phyloP scores from a whole-genome alignment of 2,888 invertebrate species.

The Bombylius major region DNA sequence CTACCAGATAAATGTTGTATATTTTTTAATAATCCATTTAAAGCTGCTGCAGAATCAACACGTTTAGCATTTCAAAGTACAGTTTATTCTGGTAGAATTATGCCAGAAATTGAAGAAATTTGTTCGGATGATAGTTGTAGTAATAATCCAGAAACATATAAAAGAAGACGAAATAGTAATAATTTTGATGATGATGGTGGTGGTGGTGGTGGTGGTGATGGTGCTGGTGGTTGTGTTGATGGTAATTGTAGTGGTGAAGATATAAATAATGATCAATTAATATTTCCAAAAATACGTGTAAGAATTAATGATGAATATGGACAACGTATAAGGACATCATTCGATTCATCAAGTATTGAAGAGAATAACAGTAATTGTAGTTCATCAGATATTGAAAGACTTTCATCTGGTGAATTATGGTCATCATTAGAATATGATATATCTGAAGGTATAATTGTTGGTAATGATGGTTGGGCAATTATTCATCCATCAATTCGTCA shows the following conservation, averaged over 20 bases:
- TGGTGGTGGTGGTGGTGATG: neutral
- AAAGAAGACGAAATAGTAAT: neutral
- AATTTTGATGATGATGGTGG: neutral
- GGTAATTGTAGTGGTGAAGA: too few relatives aligned
- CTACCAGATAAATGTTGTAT: slow-evolving; percentile 19
- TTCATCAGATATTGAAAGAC: neutral
- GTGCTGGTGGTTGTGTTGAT: too few relatives aligned
- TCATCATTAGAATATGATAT: slow-evolving; percentile 5
- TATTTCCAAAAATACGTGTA: slow-evolving; percentile 10
- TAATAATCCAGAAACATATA: neutral
- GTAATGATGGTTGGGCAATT: slow-evolving; percentile 4
- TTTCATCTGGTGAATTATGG: slow-evolving; percentile 1
- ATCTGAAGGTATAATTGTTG: neutral
- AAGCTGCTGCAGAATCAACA: slow-evolving; percentile 3
- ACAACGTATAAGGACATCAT: slow-evolving; percentile 15
- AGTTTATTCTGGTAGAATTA: neutral
- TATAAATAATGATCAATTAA: neutral
- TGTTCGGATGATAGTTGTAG: slow-evolving; percentile 7
- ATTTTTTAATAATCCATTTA: slow-evolving; percentile 21
- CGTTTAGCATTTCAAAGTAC: neutral
- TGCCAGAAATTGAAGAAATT: slow-evolving; percentile 17
- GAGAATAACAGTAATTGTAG: neutral
- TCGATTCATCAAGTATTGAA: slow-evolving; percentile 14
- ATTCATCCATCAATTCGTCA: neutral
- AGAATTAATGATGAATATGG: slow-evolving; percentile 18